Evolutionary conservation across 2,797 vertebrate genomes (phyloP), one percentile per base, ranked within the genome.

Genomic region (Bradypodion ventrale): DNA sequence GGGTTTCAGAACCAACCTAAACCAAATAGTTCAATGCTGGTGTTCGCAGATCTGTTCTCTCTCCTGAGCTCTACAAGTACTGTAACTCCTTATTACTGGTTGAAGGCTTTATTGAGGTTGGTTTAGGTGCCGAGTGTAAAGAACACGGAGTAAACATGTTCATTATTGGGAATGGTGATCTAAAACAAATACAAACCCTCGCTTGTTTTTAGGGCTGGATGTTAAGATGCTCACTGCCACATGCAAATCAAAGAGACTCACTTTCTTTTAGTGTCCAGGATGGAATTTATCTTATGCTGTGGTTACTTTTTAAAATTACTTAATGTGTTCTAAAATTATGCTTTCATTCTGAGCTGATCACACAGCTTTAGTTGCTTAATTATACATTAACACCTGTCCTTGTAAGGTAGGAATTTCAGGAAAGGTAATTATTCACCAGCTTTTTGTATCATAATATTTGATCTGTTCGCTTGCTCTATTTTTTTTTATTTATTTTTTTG

Each of bases 401-500:
- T 94, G 90, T 85, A 74, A 89, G 87, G 82, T 19, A 85, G 83
- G 87, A 75, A 79, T 85, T 88, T 82, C 82, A 89, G 52, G 79
- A 89, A 91, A 72, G 93, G 89, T 94, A 95, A 95, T 94, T 89
- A 94, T 95, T 94, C 83, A 95, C 92, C 66, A 92, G 49, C 76
- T 72, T 89, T 59, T 84, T 69, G 46, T 88, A 84, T 89, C 89
- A 82, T 87, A 89, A 87, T 91, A 88, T 92, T 93, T 90, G 87
- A 83, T 92, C 84, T 92, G 70, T 90, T 91, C 89, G 66, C 89
- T 91, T 90, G 85, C 73, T n/a, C 88, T 90, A 86, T 75, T 92
- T 87, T 86, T 93, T 87, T 90, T n/a, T n/a, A n/a, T n/a, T n/a
- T 90, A 86, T 75, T 92, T 87, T 86, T 93, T 87, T 90, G 80